These are phyloP conservation scores for Heteropelma amictum DNA, from an alignment of 2,888 invertebrate species.

Conservation along the genomic window DNA sequence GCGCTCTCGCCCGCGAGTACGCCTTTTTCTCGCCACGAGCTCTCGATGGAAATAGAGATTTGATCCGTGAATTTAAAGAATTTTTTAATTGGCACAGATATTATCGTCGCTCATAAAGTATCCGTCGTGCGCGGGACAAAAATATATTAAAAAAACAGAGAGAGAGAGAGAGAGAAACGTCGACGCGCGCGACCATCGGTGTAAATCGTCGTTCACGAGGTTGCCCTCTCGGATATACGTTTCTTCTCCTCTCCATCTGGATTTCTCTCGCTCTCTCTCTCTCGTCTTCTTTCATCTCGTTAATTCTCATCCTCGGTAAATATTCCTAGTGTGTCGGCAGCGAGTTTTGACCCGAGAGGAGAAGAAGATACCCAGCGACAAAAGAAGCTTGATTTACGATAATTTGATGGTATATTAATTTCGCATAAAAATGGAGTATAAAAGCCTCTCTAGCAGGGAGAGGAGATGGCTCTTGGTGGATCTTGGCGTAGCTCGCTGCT, in stretches of 20 bases:
- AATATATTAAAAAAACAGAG: background rate
- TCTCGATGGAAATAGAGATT: conserved; percentile 62
- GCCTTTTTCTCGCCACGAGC: conserved; percentile 44
- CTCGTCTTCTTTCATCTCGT: conserved; percentile 25
- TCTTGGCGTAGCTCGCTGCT: background rate
- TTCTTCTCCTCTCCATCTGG: conserved; percentile 28
- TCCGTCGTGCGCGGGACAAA: conserved; percentile 45
- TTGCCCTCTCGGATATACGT: conserved; percentile 42
- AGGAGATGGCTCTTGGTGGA: conserved; percentile 12
- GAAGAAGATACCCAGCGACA: conserved; percentile 38
- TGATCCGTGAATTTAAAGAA: conserved; percentile 63
- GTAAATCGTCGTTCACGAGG: conserved; percentile 56
- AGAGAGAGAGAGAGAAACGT: conserved; percentile 39
- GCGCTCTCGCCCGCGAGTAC: conserved; percentile 36
- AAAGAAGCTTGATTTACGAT: conserved; percentile 56
- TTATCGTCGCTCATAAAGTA: conserved; percentile 59
- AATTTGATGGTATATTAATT: conserved; percentile 57
- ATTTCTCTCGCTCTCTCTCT: conserved; percentile 36
- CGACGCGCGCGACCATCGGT: conserved; percentile 55
- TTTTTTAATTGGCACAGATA: conserved; percentile 64
- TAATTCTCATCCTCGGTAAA: conserved; percentile 44
- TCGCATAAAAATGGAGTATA: conserved; percentile 54
- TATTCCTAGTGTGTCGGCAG: conserved; percentile 45
- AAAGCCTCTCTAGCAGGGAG: conserved; percentile 36
- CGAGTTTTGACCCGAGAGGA: conserved; percentile 10